These are phyloP conservation scores for Pipra filicauda DNA, from an alignment of 2,113 vertebrate species.

Conservation along the genomic window DNA sequence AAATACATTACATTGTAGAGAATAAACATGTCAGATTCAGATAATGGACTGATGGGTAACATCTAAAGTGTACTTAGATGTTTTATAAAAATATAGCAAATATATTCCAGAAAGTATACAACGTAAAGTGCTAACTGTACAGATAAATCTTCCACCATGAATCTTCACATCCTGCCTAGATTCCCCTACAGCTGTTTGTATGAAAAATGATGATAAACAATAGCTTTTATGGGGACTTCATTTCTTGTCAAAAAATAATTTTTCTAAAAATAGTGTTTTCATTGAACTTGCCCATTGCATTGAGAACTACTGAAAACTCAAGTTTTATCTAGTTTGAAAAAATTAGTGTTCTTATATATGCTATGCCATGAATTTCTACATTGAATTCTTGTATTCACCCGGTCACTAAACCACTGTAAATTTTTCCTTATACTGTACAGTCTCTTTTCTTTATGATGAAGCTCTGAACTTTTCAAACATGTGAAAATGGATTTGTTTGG, in stretches of 20 bases:
- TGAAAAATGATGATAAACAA: not conserved
- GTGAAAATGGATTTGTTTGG: not conserved
- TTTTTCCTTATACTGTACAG: not conserved
- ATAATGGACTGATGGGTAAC: not conserved
- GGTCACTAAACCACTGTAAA: not conserved
- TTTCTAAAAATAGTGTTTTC: not conserved
- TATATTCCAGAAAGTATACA: not conserved
- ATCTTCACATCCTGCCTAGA: not conserved
- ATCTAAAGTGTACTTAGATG: not conserved
- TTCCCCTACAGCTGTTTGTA: not conserved
- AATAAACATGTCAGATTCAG: not conserved
- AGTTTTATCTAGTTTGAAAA: not conserved
- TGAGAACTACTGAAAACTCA: not conserved
- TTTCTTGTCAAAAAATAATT: not conserved
- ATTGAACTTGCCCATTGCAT: not conserved
- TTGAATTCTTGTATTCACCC: not conserved
- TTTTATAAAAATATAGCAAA: not conserved
- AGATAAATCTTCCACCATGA: not conserved
- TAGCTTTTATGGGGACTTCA: not conserved
- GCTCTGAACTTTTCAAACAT: not conserved
- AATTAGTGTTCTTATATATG: not conserved
- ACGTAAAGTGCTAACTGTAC: not conserved
- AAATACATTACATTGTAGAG: not conserved
- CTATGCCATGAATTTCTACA: not conserved
- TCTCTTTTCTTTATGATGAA: not conserved